A percentile compares a stretch with the other conserved stretches of the same genome.
Evolutionary conservation across 2,113 vertebrate genomes (phyloP).

Genomic region (Cygnus atratus): DNA sequence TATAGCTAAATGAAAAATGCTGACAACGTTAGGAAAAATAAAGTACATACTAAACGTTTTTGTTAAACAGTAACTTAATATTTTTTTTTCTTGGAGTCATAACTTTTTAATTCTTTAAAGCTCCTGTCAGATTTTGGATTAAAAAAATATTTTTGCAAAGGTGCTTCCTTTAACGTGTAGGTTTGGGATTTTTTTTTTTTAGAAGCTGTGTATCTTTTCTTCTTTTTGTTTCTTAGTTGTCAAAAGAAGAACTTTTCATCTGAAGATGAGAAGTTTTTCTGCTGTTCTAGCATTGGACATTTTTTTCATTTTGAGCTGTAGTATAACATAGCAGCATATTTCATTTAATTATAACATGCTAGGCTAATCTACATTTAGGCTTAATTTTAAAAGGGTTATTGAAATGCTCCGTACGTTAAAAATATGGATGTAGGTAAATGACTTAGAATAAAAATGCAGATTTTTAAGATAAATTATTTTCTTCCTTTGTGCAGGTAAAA

Average conservation of each 20-base stretch:
- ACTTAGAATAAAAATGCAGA: not conserved
- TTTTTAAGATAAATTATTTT: not conserved
- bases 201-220: not conserved
- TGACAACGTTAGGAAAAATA: not conserved
- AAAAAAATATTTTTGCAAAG: not conserved
- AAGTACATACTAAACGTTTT: not conserved
- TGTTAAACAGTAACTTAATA: not conserved
- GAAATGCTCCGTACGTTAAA: not conserved
- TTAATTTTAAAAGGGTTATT: not conserved
- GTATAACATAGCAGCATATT: not conserved
- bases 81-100: not conserved
- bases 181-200: not conserved
- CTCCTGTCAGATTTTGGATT: not conserved
- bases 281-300: not conserved
- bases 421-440: not conserved
- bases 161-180: rapidly evolving
- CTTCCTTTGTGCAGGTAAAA: not conserved
- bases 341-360: not conserved
- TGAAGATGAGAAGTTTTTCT: not conserved
- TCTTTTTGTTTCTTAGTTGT: not conserved
- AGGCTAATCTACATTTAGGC: not conserved
- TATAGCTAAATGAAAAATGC: not conserved
- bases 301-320: not conserved
- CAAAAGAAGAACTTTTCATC: not conserved
- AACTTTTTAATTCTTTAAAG: not conserved